Conservation (phyloP, 2,113 vertebrate species). For the Ptychochromis oligacanthus region DNA sequence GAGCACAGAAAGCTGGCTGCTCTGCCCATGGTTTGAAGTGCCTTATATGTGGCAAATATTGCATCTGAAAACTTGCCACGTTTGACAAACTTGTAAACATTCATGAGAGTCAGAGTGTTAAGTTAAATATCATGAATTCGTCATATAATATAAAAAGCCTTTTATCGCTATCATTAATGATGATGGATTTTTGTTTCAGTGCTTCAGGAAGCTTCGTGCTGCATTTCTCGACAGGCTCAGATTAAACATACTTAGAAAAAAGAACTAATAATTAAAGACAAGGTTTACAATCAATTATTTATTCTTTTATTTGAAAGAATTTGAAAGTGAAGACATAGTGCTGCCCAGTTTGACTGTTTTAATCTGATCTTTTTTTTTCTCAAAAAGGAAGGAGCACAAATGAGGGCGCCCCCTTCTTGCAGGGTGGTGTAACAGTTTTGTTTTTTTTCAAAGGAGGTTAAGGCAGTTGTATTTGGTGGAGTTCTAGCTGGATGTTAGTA, state of each 20-base stretch:
- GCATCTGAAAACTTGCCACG: too few species aligned
- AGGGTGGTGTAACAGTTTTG: too few species aligned
- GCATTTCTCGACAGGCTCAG: neutral
- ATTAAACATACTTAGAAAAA: rapidly evolving
- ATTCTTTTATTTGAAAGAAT: neutral
- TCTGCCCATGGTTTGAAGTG: too few species aligned
- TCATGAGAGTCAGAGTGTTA: neutral
- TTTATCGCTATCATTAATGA: neutral
- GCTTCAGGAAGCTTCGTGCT: neutral
- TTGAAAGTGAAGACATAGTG: neutral
- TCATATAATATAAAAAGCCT: neutral
- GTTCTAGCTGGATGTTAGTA: neutral
- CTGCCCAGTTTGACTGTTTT: neutral
- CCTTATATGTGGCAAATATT: too few species aligned
- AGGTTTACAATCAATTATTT: neutral
- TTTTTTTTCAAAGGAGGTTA: neutral
- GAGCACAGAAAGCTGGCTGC: too few species aligned
- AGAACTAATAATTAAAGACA: neutral
- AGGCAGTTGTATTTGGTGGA: neutral
- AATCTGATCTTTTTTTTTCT: too few species aligned
- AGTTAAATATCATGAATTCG: neutral
- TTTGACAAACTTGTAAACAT: too few species aligned
- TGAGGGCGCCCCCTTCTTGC: neutral
- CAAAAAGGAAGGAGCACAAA: neutral
- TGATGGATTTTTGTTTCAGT: neutral